Base-by-base conservation (phyloP, 2,888 invertebrate genomes). In the Chirona hameri region DNA sequence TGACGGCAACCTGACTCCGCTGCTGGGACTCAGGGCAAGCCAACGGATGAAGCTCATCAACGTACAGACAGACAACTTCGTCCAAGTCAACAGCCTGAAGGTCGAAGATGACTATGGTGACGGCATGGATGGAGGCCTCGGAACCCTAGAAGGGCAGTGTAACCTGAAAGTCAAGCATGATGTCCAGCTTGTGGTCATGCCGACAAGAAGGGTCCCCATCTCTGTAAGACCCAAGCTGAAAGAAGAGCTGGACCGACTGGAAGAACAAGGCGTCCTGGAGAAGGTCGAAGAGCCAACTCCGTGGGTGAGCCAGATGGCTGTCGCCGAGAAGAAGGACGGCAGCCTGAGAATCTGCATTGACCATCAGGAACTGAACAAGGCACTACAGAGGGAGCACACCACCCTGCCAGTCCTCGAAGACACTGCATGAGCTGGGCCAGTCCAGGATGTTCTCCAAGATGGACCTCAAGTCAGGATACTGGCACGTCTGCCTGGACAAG, bases 321-420 rank as follows among this genome's bases (percentile, higher is more conserved):
- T 46, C 21, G 21, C 76, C 7, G 24, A 48, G 76, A 76, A 52
- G 18, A 80, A 72, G 27, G 55, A 82, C 55, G 72, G 82, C 3
- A 55, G 69, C 7, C 21, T 82, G n/a, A 46, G 79, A 31, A 52
- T 76, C 5, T 76, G 82, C 29, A 76, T 82, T 18, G 82, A 82
- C 69, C 82, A 48, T 29, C 5, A 27, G 39, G 82, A 82, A 18
- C 46, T 82, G 79, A 82, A 82, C 48, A n/a, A 82, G 15, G 82
- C 69, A 39, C 69, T 69, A 1, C n/a, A 39, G 21, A 29, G 69
- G 21, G 79, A 82, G 46, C 76, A 76, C 24, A 69, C 12, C 52
- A 48, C n/a, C 27, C 27, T 76, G 15, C 82, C 82, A 31, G 76
- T 72, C 21, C 76, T 82, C 39, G 82, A 82, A n/a, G 82, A 82